phyloP scores from a whole-genome alignment of 2,797 vertebrate genomes.

The Bradypodion pumilum region DNA sequence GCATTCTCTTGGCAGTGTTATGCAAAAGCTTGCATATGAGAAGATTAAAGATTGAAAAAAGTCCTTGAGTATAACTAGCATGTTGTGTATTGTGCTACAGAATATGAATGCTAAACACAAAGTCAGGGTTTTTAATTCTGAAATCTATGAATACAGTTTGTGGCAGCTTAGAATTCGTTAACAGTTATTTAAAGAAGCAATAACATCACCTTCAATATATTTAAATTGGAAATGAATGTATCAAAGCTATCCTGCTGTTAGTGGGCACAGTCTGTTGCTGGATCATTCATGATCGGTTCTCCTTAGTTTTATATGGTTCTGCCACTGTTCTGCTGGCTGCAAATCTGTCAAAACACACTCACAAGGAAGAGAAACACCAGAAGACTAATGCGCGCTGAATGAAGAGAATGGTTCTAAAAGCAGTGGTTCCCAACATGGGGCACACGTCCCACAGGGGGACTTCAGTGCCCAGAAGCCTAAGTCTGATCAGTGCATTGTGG shows the following conservation, averaged over 20 bases:
- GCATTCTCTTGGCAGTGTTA: neutral
- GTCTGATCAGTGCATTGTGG: too few species aligned
- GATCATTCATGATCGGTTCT: neutral
- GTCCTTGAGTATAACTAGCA: neutral
- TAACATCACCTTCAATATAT: neutral
- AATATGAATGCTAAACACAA: neutral
- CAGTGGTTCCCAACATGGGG: too few species aligned
- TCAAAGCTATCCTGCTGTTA: neutral
- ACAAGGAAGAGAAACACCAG: too few species aligned
- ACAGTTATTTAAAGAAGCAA: conserved; percentile 19
- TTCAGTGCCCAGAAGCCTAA: too few species aligned
- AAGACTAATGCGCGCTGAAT: neutral
- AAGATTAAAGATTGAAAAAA: neutral
- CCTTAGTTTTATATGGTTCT: neutral
- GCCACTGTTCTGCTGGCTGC: neutral
- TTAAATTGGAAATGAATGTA: neutral
- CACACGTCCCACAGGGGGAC: too few species aligned
- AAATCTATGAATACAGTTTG: fast-evolving
- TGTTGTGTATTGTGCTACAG: neutral
- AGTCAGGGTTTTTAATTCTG: fast-evolving
- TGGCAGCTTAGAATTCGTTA: fast-evolving
- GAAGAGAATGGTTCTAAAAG: neutral
- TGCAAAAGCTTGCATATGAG: neutral
- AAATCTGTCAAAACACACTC: neutral
- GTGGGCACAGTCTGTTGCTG: neutral